Conservation (phyloP, 2,797 vertebrate genomes). For the Xiphophorus birchmanni region DNA sequence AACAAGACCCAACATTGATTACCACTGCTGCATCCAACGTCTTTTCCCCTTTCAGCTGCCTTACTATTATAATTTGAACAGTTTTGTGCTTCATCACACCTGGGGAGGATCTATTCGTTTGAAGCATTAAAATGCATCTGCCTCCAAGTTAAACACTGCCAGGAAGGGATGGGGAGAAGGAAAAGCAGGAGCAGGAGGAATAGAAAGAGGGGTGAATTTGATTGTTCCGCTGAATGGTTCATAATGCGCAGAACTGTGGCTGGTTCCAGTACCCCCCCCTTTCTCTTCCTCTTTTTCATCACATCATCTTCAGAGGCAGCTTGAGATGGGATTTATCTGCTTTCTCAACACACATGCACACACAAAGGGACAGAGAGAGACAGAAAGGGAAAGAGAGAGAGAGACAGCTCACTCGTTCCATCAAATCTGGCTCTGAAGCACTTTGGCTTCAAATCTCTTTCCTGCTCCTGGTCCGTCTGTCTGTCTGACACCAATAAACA, state of each 20-base stretch:
- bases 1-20: constrained; percentile 56
- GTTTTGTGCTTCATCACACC: constrained; percentile 7
- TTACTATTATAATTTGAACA: constrained; percentile 7
- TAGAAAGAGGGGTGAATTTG: constrained; percentile 63
- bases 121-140: constrained; percentile 16
- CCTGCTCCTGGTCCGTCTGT: constrained; percentile 53
- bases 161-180: constrained; percentile 34
- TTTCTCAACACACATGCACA: constrained; percentile 34
- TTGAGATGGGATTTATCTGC: constrained; percentile 78
- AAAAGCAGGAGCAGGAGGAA: constrained; percentile 24
- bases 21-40: constrained; percentile 25
- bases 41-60: constrained; percentile 23
- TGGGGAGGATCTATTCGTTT: constrained; percentile 20
- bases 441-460: constrained; percentile 61
- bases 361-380: constrained; percentile 12
- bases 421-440: constrained; percentile 56
- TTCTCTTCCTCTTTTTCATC: constrained; percentile 74
- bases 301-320: constrained; percentile 75
- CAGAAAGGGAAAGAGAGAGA: constrained; percentile 20
- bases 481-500: constrained; percentile 62
- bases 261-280: constrained; percentile 54
- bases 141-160: constrained; percentile 42
- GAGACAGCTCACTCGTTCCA: constrained; percentile 52
- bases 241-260: constrained; percentile 69
- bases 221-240: constrained; percentile 76